Evolutionary conservation across 1,140 invertebrate species (phyloP), one percentile per base, ranked within the genome.

Genomic region (Drosophila tropicalis): DNA sequence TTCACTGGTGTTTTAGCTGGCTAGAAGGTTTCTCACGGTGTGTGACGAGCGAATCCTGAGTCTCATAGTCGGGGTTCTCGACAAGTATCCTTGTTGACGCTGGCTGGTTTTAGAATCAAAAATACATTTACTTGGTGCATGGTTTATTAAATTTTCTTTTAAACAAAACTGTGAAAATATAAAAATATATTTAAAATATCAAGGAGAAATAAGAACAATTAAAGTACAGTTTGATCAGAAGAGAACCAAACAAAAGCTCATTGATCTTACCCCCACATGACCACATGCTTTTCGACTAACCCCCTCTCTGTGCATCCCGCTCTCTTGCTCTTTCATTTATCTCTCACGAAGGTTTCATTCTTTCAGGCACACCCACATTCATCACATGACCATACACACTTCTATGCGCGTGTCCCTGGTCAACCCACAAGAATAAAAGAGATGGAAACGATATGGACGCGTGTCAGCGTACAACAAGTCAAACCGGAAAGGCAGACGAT

Each of bases 391-490:
- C 67, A 64, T 22, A 62, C 12, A 12, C 54, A 68, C 58, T 67
- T 36, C 29, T 19, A 67, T 60, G 67, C 72, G 76, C 76, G 72
- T 78, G 72, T 64, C 72, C 51, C 55, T 78, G 76, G 76, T 78
- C 76, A 78, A 44, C 76, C 63, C 63, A 78, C 75, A 74, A 29
- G 60, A 62, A 62, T 58, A 17, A 41, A 41, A 34, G 60, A 67
- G 72, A 72, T 75, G 68, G 40, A 64, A 67, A 62, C 72, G 13
- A 56, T 55, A 68, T 67, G 72, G 15, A 58, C 77, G 79, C 79
- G 79, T 81, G 79, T 81, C 72, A 71, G 68, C 60, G 76, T 68
- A 81, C 79, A 81, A 81, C 76, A 81, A 81, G 79, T 81, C 79
- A 81, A 81, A 58, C 62, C 76, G 67, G 76, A 66, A 75, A 71